Base-by-base conservation (phyloP, 2,113 vertebrate species). In the Notechis scutatus region DNA sequence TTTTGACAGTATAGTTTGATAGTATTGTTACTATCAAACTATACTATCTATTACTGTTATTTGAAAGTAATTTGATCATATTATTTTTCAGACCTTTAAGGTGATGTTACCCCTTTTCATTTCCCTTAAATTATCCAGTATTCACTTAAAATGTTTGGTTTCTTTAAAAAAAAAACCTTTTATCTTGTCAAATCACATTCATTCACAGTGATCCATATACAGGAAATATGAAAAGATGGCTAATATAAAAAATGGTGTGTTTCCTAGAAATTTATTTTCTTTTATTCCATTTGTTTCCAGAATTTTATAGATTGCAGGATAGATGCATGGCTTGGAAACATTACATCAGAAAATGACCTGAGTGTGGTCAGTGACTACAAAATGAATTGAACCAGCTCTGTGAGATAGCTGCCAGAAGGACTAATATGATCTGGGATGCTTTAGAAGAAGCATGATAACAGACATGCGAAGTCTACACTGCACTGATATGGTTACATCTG, bases 171-270 rank as follows among this genome's bases (percentile, higher is more conserved):
- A 34, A n/a, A 54, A 15, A 87, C 54, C 95, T 56, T 96, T 95
- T 96, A 86, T 94, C 93, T 92, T 96, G 97, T 96, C 96, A 97
- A 96, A 96, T 96, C 96, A 96, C 96, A 96, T 95, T 95, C 74
- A 91, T 92, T 90, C 93, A 86, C 93, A 96, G 94, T 97, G 92
- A 95, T 96, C 95, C 93, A 92, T 85, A 93, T 95, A 93, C 90
- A 93, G 95, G 94, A 96, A 64, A 64, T n/a, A n/a, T 14, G 11
- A 64, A 96, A 96, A 92, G 94, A 96, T 95, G 93, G 95, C 96
- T 95, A 96, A 96, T 95, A 97, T 97, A 97, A 97, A 97, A 95
- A 95, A 96, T 96, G 95, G 94, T 91, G 94, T 97, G 95, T 96
- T 97, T 96, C 92, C 96, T 96, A 97, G 96, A 97, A 97, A 96